These are phyloP conservation scores for Cotesia chilonis DNA, from an alignment of 1,140 invertebrate species.

Conservation along the genomic window DNA sequence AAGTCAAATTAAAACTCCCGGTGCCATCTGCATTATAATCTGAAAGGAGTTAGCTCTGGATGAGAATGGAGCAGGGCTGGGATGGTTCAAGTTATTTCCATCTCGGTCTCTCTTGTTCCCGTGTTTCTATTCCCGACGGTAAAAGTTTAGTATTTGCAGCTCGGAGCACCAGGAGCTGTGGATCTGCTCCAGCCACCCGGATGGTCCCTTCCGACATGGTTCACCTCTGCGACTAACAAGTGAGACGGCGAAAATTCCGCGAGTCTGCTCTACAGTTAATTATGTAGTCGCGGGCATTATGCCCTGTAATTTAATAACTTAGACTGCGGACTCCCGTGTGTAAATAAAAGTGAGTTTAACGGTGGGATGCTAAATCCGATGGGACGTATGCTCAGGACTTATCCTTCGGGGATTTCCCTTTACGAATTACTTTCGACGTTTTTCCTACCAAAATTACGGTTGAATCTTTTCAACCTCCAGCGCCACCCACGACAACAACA, in stretches of 20 bases:
- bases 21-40: conserved; percentile 48
- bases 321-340: conserved; percentile 32
- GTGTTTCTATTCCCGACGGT: conserved; percentile 20
- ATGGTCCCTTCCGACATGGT: conserved; percentile 13
- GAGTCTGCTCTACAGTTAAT: conserved; percentile 39
- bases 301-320: conserved; percentile 42
- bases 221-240: neutral
- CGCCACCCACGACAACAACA: no score
- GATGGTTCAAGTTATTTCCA: conserved; percentile 4
- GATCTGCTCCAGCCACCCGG: neutral
- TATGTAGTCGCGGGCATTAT: conserved; percentile 45
- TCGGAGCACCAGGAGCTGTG: neutral
- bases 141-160: conserved; percentile 35
- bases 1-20: conserved; percentile 46
- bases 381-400: conserved; percentile 24
- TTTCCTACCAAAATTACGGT: neutral
- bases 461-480: no score
- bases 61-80: neutral
- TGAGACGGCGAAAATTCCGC: neutral
- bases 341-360: conserved; percentile 38
- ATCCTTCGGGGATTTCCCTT: conserved; percentile 28
- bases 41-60: conserved; percentile 4
- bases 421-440: conserved; percentile 23
- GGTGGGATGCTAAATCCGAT: conserved; percentile 35
- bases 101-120: conserved; percentile 8